Percentiles rank a stretch among this genome's conserved stretches.
Evolutionary conservation across 2,797 vertebrate species (phyloP).

Genomic region (Enteromius viviparus): DNA sequence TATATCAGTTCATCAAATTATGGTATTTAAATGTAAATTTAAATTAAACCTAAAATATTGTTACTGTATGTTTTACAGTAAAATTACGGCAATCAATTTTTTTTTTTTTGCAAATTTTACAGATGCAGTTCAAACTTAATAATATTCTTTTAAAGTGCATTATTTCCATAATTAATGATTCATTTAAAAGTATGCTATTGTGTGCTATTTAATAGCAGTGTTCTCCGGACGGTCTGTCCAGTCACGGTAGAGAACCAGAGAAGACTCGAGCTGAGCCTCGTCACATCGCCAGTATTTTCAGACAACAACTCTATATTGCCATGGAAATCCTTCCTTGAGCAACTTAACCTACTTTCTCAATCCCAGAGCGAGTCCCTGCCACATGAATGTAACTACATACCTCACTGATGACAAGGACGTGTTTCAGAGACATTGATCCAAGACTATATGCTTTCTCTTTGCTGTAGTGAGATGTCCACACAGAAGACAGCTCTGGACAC

Average conservation of each 20-base stretch:
- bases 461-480: conserved; percentile 37
- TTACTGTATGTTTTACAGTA: no score
- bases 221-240: neutral
- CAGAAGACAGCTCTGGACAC: conserved; percentile 4
- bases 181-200: neutral
- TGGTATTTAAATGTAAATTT: no score
- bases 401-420: conserved; percentile 3
- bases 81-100: no score
- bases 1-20: no score
- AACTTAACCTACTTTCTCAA: conserved; percentile 39
- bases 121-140: neutral
- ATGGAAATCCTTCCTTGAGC: conserved; percentile 47
- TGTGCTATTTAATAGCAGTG: neutral
- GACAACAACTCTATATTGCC: conserved; percentile 43
- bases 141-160: neutral
- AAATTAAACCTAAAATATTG: no score
- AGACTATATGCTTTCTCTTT: neutral
- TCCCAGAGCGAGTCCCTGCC: neutral
- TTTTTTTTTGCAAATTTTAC: no score
- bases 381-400: conserved; percentile 26
- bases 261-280: conserved; percentile 25
- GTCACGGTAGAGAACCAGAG: neutral
- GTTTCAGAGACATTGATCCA: neutral
- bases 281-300: conserved; percentile 44
- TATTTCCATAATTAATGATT: neutral